Conservation (phyloP, 2,113 vertebrate species). For the Daphoenositta chrysoptera region DNA sequence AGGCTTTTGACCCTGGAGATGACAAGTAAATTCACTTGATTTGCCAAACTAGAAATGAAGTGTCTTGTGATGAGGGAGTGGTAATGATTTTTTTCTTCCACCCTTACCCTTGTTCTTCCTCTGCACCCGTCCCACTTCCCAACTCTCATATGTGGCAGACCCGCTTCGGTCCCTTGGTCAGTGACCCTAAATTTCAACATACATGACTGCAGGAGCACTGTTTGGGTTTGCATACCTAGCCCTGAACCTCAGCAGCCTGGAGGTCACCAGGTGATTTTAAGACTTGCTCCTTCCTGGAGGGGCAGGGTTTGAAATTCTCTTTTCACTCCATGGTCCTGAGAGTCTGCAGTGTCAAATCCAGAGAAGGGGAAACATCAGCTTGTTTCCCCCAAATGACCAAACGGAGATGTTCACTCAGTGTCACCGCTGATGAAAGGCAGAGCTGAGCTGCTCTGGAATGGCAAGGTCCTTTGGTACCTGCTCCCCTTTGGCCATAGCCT, state of each 20-base stretch:
- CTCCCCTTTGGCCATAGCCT: neutral
- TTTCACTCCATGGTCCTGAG: neutral
- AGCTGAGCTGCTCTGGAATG: neutral
- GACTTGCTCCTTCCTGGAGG: neutral
- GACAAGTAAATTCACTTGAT: conserved; percentile 12
- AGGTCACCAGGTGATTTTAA: neutral
- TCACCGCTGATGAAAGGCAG: neutral
- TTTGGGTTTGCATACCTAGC: neutral
- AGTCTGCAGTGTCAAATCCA: neutral
- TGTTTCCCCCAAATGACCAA: neutral
- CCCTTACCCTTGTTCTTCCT: neutral
- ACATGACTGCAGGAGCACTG: neutral
- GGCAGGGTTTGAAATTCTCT: neutral
- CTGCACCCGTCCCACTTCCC: neutral
- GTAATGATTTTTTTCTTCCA: neutral
- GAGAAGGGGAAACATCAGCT: neutral
- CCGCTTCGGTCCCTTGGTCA: accelerated
- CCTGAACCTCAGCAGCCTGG: neutral
- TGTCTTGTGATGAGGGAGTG: neutral
- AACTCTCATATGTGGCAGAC: neutral
- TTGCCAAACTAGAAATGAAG: conserved; percentile 39
- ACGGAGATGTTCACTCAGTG: neutral
- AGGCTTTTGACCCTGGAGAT: conserved; percentile 9
- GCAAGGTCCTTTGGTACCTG: neutral
- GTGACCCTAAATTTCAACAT: neutral